Conservation (phyloP, 2,888 invertebrate genomes). For the Rotaria socialis region DNA sequence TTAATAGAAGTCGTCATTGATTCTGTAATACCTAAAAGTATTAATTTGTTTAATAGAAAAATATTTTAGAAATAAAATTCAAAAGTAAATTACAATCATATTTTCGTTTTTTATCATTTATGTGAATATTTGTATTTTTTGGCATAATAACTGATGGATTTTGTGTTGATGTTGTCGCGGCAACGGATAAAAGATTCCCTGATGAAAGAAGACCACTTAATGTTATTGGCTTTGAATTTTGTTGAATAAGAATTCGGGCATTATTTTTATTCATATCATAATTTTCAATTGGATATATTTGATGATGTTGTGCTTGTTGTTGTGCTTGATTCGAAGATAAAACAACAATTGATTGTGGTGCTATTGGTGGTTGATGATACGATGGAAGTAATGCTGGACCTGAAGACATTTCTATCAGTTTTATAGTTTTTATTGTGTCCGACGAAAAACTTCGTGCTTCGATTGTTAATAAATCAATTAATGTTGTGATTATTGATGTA, state of each 20-base stretch:
- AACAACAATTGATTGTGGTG: neutral
- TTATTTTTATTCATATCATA: neutral
- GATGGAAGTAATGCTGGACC: neutral
- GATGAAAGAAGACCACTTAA: neutral
- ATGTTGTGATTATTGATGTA: neutral
- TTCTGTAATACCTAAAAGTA: neutral
- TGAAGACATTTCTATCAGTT: conserved; percentile 9
- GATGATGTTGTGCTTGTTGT: neutral
- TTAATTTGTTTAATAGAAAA: neutral
- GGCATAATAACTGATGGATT: neutral
- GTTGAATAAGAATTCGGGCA: neutral
- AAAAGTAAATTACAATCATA: neutral
- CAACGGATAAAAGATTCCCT: neutral
- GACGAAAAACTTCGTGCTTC: conserved; percentile 22
- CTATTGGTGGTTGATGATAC: neutral
- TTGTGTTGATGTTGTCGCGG: neutral
- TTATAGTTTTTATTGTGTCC: conserved; percentile 23
- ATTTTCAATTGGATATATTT: conserved; percentile 7
- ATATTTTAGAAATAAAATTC: neutral
- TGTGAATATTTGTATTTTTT: neutral
- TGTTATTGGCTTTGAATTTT: neutral
- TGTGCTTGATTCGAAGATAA: neutral
- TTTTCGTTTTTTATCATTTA: conserved; percentile 22
- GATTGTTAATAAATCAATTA: conserved; percentile 32
- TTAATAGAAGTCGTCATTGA: too few relatives aligned